Percentiles rank a stretch among this genome's conserved stretches.
Evolutionary conservation across 2,797 vertebrate genomes (phyloP).

Genomic region (Okamejei kenojei): DNA sequence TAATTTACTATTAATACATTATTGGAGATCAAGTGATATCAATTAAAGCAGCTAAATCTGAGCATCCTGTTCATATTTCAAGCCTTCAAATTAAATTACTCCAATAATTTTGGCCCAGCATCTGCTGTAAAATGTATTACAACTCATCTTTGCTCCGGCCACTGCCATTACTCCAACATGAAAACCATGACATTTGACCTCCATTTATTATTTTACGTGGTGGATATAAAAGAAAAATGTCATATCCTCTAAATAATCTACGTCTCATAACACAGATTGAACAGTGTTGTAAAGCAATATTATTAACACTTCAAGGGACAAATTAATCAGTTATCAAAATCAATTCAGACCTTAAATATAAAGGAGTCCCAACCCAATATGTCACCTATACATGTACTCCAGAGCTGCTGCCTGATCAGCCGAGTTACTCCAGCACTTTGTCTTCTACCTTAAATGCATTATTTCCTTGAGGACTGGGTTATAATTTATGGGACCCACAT

Average conservation of each 20-base stretch:
- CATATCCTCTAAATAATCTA: background rate
- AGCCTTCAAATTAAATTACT: background rate
- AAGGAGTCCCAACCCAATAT: too few species aligned
- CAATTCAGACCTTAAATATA: background rate
- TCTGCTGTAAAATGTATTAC: background rate
- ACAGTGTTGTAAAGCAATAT: background rate
- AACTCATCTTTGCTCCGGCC: background rate
- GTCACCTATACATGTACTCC: too few species aligned
- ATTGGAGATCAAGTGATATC: background rate
- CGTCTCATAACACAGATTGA: background rate
- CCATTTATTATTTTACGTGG: background rate
- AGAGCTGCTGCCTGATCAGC: too few species aligned
- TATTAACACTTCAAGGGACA: background rate
- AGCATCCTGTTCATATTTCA: background rate
- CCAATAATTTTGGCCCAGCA: background rate
- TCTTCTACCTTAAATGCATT: background rate
- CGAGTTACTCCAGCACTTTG: too few species aligned
- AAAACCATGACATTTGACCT: background rate
- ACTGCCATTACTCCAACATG: background rate
- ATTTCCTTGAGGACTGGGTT: accelerated
- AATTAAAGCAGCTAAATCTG: background rate
- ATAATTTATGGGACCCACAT: accelerated
- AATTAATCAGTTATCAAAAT: background rate
- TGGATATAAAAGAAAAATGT: background rate
- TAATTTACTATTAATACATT: too few species aligned